Base-by-base conservation (phyloP, 2,797 vertebrate genomes). In the Hoplostethus mediterraneus region DNA sequence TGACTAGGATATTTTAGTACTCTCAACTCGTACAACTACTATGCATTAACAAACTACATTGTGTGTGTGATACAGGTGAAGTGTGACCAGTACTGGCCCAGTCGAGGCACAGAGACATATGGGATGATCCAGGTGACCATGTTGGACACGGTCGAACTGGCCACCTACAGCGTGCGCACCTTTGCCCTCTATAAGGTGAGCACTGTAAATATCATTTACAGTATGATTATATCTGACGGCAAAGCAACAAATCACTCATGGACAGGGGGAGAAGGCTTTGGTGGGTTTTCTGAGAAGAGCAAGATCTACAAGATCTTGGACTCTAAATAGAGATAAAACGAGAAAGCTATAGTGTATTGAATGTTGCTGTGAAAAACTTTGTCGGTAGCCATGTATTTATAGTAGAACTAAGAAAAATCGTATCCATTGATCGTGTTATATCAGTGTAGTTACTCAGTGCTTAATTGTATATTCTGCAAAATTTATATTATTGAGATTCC, bases 21-120 rank as follows among this genome's bases (percentile, higher is more conserved):
- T 28, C 28, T 28, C 28, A 28, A 28, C 28, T 28, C 28, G 28
- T 28, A 28, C 28, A 28, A 3, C 28, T 28, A 28, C 28, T 28
- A 28, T 28, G 28, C 28, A 28, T 28, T 28, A 28, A 28, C 2
- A 28, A 28, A 28, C 28, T 28, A 2, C 2, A 28, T 2, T 60
- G 51, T 77, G 60, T 79, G 44, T 73, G 12, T 25, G 44, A 28
- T 55, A 9, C 28, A 99, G 98, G 95, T 99, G 1, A 99, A 99
- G 85, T 99, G 98, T 89, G 98, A 99, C 83, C 97, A 98, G 92
- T 99, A 99, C 76, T 99, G 98, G 97, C 98, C 98, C 0, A 93
- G 93, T 66, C 95, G 98, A 45, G 82, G 51, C 70, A 94, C 93
- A 1, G 92, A 94, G 75, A 95, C 95, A 0, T 95, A 94, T 4